These are phyloP conservation scores for Vesta saturnalis DNA, from an alignment of 2,888 invertebrate species.

Conservation along the genomic window DNA sequence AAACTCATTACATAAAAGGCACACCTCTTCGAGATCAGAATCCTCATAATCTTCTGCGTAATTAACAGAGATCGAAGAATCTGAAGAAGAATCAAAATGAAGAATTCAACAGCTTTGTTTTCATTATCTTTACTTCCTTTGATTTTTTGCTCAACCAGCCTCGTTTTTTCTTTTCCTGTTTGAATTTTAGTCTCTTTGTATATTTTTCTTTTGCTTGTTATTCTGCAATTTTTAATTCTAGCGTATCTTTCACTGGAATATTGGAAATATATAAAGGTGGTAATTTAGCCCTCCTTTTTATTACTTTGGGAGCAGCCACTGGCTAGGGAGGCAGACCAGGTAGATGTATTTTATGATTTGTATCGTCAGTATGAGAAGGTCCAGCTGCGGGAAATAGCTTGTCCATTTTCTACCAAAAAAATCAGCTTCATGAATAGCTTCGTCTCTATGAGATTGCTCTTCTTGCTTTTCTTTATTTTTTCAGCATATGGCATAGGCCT, in stretches of 20 bases:
- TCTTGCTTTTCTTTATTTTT: background rate
- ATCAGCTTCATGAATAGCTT: background rate
- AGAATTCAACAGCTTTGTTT: too few species aligned
- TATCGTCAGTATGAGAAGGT: too few species aligned
- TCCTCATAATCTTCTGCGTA: slow-evolving; percentile 10
- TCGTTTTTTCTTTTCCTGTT: background rate
- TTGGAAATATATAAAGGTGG: background rate
- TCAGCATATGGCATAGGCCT: background rate
- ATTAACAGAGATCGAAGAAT: slow-evolving; percentile 6
- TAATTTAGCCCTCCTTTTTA: background rate
- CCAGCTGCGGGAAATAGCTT: background rate
- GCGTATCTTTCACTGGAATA: background rate
- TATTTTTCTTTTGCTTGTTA: background rate
- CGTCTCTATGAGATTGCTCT: background rate
- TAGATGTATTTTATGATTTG: background rate
- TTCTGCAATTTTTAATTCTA: background rate
- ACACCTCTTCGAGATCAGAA: background rate
- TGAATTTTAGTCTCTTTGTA: background rate
- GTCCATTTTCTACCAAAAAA: background rate
- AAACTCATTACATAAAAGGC: slow-evolving; percentile 6
- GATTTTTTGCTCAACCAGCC: background rate
- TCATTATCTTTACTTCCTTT: background rate
- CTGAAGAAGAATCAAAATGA: background rate
- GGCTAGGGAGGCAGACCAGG: background rate
- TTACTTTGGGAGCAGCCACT: background rate